phyloP scores from a whole-genome alignment of 2,113 vertebrate genomes.

The Dipodomys spectabilis region DNA sequence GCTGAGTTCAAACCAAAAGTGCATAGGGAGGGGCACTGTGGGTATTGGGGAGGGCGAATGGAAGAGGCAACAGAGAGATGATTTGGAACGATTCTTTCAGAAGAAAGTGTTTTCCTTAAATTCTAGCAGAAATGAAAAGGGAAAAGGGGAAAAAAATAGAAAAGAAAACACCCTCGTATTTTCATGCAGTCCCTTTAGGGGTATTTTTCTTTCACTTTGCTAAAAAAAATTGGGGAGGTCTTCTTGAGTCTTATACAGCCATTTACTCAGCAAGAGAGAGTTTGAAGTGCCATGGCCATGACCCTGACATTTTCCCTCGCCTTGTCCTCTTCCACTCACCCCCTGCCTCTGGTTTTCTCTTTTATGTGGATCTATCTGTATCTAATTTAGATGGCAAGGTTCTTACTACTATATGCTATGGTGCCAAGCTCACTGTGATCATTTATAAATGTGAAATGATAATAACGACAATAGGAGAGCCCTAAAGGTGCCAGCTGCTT shows the following conservation, averaged over 20 bases:
- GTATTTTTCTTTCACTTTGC: conserved; percentile 66
- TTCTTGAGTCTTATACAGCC: conserved; percentile 57
- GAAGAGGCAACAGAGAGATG: conserved; percentile 13
- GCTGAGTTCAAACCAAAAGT: conserved; percentile 73
- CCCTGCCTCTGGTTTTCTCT: conserved; percentile 61
- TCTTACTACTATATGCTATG: conserved; percentile 46
- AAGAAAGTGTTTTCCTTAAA: conserved; percentile 50
- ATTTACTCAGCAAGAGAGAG: conserved; percentile 63
- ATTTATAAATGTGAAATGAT: conserved; percentile 71
- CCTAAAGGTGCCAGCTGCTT: conserved; percentile 71
- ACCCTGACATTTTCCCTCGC: conserved; percentile 38
- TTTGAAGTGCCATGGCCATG: conserved; percentile 63
- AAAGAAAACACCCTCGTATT: not conserved
- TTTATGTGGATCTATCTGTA: conserved; percentile 70
- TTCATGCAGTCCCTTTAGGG: conserved; percentile 58
- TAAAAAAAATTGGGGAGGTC: conserved; percentile 60
- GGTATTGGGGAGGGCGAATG: not conserved
- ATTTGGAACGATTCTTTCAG: conserved; percentile 48
- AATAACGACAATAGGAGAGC: conserved; percentile 56
- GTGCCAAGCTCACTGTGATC: conserved; percentile 54
- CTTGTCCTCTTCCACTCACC: conserved; percentile 53
- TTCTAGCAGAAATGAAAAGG: conserved; percentile 35
- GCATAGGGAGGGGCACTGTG: not conserved
- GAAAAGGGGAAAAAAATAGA: too few relatives aligned
- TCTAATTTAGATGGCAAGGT: conserved; percentile 72